Evolutionary conservation across 2,888 invertebrate genomes (phyloP).

Genomic region (Perithous albicinctus): DNA sequence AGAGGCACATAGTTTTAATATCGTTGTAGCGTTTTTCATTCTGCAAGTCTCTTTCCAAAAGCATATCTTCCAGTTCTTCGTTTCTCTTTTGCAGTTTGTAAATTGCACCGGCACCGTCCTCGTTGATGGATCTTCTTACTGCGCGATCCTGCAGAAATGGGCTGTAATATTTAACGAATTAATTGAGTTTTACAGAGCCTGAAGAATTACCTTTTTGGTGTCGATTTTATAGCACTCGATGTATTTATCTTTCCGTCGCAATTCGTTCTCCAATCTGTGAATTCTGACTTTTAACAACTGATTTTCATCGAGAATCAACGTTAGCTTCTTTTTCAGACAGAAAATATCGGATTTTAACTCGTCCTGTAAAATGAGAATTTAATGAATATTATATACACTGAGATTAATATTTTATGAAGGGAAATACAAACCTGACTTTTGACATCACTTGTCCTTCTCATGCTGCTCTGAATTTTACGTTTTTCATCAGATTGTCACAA

Average conservation of each 20-base stretch:
- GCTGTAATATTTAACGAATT: not conserved
- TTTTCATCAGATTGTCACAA: not conserved
- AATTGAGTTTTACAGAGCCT: no score
- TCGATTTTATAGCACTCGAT: conserved; percentile 73
- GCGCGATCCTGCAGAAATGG: conserved; percentile 36
- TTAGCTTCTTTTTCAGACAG: conserved; percentile 75
- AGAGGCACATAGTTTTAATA: conserved; percentile 63
- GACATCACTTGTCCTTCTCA: conserved; percentile 51
- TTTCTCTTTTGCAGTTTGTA: conserved; percentile 64
- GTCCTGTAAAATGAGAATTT: conserved; percentile 65
- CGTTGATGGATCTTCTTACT: conserved; percentile 52
- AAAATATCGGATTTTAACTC: conserved; percentile 76
- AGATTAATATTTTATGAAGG: not conserved
- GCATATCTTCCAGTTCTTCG: conserved; percentile 61
- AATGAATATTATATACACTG: not conserved
- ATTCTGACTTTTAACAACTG: conserved; percentile 78
- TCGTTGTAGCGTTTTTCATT: conserved; percentile 61
- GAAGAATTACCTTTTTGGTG: conserved; percentile 45
- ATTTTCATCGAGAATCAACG: conserved; percentile 74
- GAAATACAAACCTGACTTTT: conserved; percentile 53
- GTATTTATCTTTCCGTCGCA: conserved; percentile 76
- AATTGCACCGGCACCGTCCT: conserved; percentile 46
- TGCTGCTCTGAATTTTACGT: conserved; percentile 29
- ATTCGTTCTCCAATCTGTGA: conserved; percentile 76
- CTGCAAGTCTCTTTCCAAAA: conserved; percentile 54